Evolutionary conservation across 2,113 vertebrate genomes (phyloP).

Genomic region (Zosterops borbonicus): DNA sequence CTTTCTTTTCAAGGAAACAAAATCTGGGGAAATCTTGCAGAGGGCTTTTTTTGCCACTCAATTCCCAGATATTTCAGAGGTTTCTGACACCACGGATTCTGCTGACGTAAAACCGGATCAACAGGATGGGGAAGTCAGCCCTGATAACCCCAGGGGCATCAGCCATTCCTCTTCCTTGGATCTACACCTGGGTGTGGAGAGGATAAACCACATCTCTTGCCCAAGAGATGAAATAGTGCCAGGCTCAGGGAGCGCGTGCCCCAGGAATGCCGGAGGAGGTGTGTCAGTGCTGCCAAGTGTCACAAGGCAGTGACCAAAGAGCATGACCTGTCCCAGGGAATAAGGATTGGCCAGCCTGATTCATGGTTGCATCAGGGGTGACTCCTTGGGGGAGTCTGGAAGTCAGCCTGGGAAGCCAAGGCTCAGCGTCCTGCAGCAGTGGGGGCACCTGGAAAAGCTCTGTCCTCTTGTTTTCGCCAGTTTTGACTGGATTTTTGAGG

Average conservation of each 20-base stretch:
- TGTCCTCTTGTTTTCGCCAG: fast-evolving
- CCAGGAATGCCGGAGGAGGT: neutral
- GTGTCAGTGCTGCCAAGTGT: neutral
- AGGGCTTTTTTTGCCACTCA: neutral
- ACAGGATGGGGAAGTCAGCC: conserved; percentile 25
- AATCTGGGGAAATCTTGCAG: fast-evolving
- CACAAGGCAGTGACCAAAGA: neutral
- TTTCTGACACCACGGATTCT: neutral
- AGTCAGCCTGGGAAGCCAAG: neutral
- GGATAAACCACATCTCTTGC: neutral
- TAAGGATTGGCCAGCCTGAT: neutral
- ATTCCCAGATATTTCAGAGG: neutral
- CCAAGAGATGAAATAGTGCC: neutral
- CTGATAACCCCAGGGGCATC: neutral
- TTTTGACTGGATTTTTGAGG: neutral
- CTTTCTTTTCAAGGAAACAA: neutral
- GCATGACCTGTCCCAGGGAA: neutral
- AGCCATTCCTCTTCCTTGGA: neutral
- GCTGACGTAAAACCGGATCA: neutral
- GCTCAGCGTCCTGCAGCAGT: neutral
- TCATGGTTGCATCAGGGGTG: neutral
- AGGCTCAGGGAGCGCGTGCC: fast-evolving
- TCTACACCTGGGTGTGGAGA: neutral
- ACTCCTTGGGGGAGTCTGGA: neutral
- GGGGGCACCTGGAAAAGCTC: neutral